Base-by-base conservation (phyloP, 1,140 invertebrate species). In the Steinernema feltiae region DNA sequence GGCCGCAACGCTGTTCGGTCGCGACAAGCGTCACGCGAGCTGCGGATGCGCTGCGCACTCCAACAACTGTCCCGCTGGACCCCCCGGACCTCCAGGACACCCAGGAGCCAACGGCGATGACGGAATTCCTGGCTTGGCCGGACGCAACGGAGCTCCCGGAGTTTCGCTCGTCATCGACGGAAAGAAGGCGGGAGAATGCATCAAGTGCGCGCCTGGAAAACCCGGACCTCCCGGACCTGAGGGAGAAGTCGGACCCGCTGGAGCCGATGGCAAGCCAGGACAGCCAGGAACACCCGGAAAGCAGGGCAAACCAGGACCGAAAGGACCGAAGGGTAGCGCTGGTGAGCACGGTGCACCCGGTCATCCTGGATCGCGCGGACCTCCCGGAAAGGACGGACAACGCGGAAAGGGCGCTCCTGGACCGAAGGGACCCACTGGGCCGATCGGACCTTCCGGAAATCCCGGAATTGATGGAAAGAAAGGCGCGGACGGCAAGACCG, bases 1-100 rank as follows among this genome's bases (percentile, higher is more conserved):
- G 24, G 30, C 74, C 30, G 31, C 71, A 2, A 69, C 75, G 41
- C 48, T 74, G 24, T 21, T 79, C n/a, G 74, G 73, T 24, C 53
- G 79, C 46, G 71, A 78, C 63, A 80, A 80, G 75, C 71, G 79
- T 71, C 72, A 76, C 46, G 77, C 77, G 46, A 21, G 70, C 3
- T 80, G 79, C 70, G 70, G 72, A 46, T 80, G 79, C 53, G 74
- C 71, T 15, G 63, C 41, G 30, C 79, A 73, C 32, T 48, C 74
- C 29, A 72, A 72, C 72, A 46, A 69, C n/a, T 74, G 73, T 69
- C 30, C 73, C n/a, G 30, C n/a, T 12, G 73, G 73, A 7, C 73
- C 73, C 29, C 73, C 53, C 27, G 73, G 73, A 18, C 30, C 53
- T 18, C 73, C 53, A 18, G 73, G 73, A 21, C 35, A 12, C 35